These are phyloP conservation scores for Accipiter cooperii DNA, from an alignment of 2,113 vertebrate species.

Conservation along the genomic window DNA sequence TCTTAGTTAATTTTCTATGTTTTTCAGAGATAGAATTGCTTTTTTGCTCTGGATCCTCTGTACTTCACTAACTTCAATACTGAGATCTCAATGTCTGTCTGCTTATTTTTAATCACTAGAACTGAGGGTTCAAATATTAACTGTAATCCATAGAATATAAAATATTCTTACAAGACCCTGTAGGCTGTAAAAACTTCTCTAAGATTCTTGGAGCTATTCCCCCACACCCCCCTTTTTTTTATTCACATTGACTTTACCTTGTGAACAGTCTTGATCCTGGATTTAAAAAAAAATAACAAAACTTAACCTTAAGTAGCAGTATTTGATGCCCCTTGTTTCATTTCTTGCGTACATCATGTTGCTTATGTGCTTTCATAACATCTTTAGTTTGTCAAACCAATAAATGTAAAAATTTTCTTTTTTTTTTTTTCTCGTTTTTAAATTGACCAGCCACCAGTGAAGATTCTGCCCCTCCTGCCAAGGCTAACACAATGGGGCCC, in stretches of 20 bases:
- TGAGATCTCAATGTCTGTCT: not conserved
- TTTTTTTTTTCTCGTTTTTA: not conserved
- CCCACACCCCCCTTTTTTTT: not conserved
- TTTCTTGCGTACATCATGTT: not conserved
- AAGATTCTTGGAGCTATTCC: not conserved
- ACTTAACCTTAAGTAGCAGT: not conserved
- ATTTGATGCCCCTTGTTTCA: not conserved
- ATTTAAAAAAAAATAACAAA: no score
- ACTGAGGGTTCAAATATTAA: not conserved
- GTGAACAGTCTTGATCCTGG: not conserved
- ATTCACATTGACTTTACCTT: not conserved
- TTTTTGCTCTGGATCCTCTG: not conserved
- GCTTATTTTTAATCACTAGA: not conserved
- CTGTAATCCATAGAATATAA: not conserved
- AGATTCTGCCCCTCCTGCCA: slow-evolving; percentile 51
- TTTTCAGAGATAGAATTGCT: not conserved
- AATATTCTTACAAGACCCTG: fast-evolving
- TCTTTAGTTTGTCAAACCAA: not conserved
- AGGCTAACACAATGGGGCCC: slow-evolving; percentile 74
- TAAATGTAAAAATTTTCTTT: not conserved
- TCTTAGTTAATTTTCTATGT: not conserved
- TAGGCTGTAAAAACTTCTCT: not conserved
- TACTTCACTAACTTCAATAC: not conserved
- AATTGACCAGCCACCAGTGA: slow-evolving; percentile 35
- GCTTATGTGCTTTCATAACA: not conserved